A percentile compares a stretch with the other conserved stretches of the same genome.
phyloP scores from a whole-genome alignment of 2,113 vertebrate genomes.

The Echinops telfairi region DNA sequence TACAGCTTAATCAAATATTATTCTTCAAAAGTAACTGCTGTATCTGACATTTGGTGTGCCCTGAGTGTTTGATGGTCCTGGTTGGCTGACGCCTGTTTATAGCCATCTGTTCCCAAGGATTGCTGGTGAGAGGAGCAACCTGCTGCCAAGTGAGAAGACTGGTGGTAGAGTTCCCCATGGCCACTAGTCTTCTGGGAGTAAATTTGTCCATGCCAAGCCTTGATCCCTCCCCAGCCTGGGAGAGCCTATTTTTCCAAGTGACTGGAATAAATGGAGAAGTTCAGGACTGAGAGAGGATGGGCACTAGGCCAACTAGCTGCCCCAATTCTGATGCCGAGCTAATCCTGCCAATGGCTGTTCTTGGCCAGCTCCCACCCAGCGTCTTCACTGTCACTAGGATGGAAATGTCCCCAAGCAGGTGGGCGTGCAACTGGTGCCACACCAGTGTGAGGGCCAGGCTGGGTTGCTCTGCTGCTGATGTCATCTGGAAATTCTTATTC shows the following conservation, averaged over 20 bases:
- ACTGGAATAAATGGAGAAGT: background rate
- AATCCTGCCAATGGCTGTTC: background rate
- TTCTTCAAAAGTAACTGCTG: background rate
- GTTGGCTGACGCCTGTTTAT: conserved; percentile 6
- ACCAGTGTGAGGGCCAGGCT: background rate
- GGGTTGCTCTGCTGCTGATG: background rate
- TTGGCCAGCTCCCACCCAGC: too few species aligned
- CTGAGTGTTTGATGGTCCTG: background rate
- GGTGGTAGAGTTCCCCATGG: background rate
- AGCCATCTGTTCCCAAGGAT: conserved; percentile 13
- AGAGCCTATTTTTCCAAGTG: background rate
- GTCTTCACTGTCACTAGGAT: background rate
- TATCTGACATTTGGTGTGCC: conserved; percentile 60
- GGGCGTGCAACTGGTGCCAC: background rate
- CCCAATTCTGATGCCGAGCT: background rate
- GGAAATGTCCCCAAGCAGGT: background rate
- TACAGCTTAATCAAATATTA: conserved; percentile 5
- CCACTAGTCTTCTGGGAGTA: background rate
- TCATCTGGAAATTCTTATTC: background rate
- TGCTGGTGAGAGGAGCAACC: background rate
- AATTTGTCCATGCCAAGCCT: background rate
- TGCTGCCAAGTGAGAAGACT: background rate
- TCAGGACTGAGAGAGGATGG: background rate
- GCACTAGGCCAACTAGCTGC: background rate
- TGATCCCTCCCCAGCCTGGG: background rate